A percentile compares a stretch with the other conserved stretches of the same genome.
These are phyloP conservation scores for Penaeus indicus DNA, from an alignment of 1,140 invertebrate genomes.

Conservation along the genomic window DNA sequence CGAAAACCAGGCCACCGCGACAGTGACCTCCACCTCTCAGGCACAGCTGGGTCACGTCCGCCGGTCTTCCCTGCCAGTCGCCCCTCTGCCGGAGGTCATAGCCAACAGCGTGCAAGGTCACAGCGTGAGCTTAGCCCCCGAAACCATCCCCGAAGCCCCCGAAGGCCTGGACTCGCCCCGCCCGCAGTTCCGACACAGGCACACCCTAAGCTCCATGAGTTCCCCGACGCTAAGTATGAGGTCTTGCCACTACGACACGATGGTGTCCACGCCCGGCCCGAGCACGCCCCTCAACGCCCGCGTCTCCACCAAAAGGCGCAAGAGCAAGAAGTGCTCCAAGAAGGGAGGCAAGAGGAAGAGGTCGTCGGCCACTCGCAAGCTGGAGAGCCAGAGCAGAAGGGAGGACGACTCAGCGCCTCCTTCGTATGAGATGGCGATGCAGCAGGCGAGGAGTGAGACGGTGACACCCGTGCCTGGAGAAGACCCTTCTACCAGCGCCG, in stretches of 20 bases:
- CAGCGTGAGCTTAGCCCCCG: conserved; percentile 54
- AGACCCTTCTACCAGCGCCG: not conserved
- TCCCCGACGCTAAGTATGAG: conserved; percentile 10
- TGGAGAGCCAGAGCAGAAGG: not conserved
- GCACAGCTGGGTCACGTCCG: conserved; percentile 34
- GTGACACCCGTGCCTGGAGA: not conserved
- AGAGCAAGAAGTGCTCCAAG: conserved; percentile 11
- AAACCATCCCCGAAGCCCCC: conserved; percentile 41
- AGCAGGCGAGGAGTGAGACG: conserved; percentile 18
- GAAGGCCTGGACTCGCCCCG: conserved; percentile 38
- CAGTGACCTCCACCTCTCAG: not conserved
- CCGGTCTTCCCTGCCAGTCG: conserved; percentile 47
- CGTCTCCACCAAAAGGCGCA: not conserved
- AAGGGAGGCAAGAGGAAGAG: conserved; percentile 38
- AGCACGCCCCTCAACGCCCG: not conserved
- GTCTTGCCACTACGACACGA: conserved; percentile 38
- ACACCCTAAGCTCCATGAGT: conserved; percentile 34
- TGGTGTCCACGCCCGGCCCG: conserved; percentile 37
- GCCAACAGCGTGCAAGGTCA: conserved; percentile 37
- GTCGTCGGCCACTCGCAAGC: not conserved
- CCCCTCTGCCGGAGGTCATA: conserved; percentile 46
- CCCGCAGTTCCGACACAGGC: not conserved
- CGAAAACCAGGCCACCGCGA: not conserved
- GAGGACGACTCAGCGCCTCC: conserved; percentile 55
- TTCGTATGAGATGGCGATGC: conserved; percentile 52